A percentile compares a stretch with the other conserved stretches of the same genome.
phyloP scores from a whole-genome alignment of 2,113 vertebrate species.

The Perca fluviatilis region DNA sequence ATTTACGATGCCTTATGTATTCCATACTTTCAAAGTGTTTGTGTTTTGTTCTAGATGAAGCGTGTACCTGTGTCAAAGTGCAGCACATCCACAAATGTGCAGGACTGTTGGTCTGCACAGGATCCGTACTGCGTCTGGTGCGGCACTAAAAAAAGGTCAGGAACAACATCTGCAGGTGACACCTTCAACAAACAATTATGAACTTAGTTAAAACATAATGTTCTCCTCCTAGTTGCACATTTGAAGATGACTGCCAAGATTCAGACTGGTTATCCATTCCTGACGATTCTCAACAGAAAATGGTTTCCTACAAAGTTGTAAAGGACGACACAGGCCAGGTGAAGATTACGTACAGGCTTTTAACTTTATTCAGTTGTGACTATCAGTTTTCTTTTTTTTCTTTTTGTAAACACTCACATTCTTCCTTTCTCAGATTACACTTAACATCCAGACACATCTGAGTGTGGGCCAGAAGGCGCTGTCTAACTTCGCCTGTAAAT shows the following conservation, averaged over 20 bases:
- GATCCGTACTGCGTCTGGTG: conserved; percentile 96
- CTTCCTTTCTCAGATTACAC: conserved; percentile 59
- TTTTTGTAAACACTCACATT: not conserved
- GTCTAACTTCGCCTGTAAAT: conserved; percentile 63
- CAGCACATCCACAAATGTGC: conserved; percentile 73
- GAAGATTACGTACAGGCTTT: not conserved
- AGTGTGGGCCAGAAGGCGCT: not conserved
- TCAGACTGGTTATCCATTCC: conserved; percentile 77
- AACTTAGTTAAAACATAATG: not conserved
- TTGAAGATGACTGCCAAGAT: conserved; percentile 70
- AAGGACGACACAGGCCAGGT: conserved; percentile 56
- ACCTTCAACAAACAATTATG: not conserved
- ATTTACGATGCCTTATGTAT: not conserved
- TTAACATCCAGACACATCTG: conserved; percentile 59
- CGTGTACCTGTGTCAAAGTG: conserved; percentile 89
- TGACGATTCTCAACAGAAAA: conserved; percentile 52
- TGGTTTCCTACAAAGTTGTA: conserved; percentile 66
- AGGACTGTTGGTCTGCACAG: conserved; percentile 86
- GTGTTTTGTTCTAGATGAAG: conserved; percentile 82
- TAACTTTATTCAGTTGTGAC: fast-evolving
- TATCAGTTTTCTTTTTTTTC: not conserved
- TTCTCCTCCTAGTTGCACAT: conserved; percentile 70
- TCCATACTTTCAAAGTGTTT: not conserved
- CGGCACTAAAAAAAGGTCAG: conserved; percentile 62
- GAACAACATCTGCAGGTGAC: not conserved